phyloP scores from a whole-genome alignment of 1,140 invertebrate species.

The Muscidifurax raptorellus region DNA sequence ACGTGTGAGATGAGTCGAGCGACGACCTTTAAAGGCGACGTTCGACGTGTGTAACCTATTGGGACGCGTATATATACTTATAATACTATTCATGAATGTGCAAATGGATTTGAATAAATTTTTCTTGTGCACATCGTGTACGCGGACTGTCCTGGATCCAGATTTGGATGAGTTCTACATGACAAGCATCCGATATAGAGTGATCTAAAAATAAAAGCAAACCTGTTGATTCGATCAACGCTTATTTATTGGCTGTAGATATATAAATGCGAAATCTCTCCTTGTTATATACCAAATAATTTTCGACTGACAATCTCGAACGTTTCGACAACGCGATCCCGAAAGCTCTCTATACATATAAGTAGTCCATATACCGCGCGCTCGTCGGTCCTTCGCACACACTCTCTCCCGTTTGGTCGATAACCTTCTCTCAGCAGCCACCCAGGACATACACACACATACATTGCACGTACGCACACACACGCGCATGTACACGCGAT shows the following conservation, averaged over 20 bases:
- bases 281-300: too few relatives aligned
- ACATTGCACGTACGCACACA: background rate
- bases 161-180: background rate
- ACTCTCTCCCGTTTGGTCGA: conserved; percentile 35
- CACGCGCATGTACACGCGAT: background rate
- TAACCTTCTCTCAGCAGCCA: background rate
- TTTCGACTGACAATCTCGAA: background rate
- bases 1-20: background rate
- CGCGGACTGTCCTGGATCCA: background rate
- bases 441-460: background rate
- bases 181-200: too few relatives aligned
- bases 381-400: background rate
- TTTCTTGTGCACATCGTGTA: background rate
- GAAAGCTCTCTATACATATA: background rate
- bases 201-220: too few relatives aligned
- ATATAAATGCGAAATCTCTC: too few relatives aligned
- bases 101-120: background rate
- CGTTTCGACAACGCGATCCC: background rate
- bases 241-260: too few relatives aligned
- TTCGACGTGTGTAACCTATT: background rate
- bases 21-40: background rate
- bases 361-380: background rate
- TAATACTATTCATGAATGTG: background rate
- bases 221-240: too few relatives aligned
- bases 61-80: too few relatives aligned